A percentile compares a stretch with the other conserved stretches of the same genome.
phyloP scores from a whole-genome alignment of 1,140 invertebrate genomes.

The Laupala kohalensis region DNA sequence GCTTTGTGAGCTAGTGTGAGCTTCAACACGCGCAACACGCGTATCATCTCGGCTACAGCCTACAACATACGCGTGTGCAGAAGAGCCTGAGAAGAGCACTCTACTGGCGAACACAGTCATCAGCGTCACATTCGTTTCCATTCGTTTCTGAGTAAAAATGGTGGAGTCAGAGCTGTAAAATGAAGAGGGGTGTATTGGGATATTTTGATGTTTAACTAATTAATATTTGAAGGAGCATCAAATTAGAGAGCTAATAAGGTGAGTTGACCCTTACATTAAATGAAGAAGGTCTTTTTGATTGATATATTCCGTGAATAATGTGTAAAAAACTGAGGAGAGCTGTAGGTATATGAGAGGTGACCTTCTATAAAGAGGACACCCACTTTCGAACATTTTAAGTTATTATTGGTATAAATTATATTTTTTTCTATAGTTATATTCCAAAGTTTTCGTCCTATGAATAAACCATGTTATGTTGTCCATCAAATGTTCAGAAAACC shows the following conservation, averaged over 20 bases:
- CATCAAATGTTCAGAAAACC: neutral
- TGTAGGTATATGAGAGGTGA: conserved; percentile 7
- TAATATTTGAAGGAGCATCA: conserved; percentile 5
- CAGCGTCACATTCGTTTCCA: neutral
- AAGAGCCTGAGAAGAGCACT: no score
- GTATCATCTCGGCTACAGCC: no score
- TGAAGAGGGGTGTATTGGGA: neutral
- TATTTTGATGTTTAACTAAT: conserved; percentile 1
- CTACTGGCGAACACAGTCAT: neutral
- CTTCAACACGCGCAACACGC: no score
- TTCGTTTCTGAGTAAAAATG: conserved; percentile 2
- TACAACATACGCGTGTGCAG: no score
- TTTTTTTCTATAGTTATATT: neutral
- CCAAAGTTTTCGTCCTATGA: neutral
- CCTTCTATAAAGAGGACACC: conserved; percentile 5
- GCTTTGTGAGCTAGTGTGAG: no score
- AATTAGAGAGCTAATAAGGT: neutral
- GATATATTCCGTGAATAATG: neutral
- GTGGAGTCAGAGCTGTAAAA: neutral
- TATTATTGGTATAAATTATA: neutral
- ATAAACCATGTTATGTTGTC: neutral
- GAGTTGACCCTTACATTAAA: neutral
- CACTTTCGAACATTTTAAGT: conserved; percentile 3
- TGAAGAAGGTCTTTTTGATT: neutral
- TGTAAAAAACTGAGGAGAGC: conserved; percentile 10